Base-by-base conservation (phyloP, 2,797 vertebrate genomes). In the Limnodromus scolopaceus region DNA sequence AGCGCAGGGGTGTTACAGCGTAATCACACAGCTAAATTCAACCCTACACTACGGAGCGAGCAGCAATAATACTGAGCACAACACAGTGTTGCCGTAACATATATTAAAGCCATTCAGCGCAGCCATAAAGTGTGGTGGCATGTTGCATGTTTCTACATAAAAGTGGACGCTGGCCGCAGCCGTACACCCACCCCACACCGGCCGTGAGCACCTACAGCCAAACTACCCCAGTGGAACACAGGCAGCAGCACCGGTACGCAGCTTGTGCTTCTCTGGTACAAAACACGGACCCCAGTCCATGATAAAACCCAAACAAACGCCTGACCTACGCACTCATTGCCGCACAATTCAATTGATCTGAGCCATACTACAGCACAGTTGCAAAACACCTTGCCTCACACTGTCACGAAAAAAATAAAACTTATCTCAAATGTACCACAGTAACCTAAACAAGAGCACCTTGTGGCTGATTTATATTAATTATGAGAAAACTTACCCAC, bases 1-100 rank as follows among this genome's bases (percentile, higher is more conserved):
- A 61, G 85, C 20, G 10, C 54, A 4, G 58, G 17, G 90, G 54
- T 80, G 22, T 60, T 74, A 66, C 14, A 41, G 77, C 55, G 14
- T 49, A 84, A 92, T 84, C 85, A 61, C 83, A 11, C 46, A 32
- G 92, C 88, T 89, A 72, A 89, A 95, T 87, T 38, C 90, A 17
- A 68, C 83, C 88, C 86, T 80, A 25, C 86, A 6, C 46, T 60
- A 84, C 1, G 0, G 87, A 70, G 83, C 3, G 20, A 72, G 81
- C 78, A 16, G 87, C 70, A 84, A 7, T 49, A 79, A 36, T 1
- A 23, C 80, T 6, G 55, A 84, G 93, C 88, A 64, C 71, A 72
- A 34, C 13, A 66, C 80, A 70, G 64, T 4, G 0, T 66, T 84
- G 77, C 84, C 83, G 36, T 60, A 80, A 89, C 80, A n/a, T 41